Evolutionary conservation across 2,797 vertebrate species (phyloP), one percentile per base, ranked within the genome.

Genomic region (Eurystomus glaucurus): DNA sequence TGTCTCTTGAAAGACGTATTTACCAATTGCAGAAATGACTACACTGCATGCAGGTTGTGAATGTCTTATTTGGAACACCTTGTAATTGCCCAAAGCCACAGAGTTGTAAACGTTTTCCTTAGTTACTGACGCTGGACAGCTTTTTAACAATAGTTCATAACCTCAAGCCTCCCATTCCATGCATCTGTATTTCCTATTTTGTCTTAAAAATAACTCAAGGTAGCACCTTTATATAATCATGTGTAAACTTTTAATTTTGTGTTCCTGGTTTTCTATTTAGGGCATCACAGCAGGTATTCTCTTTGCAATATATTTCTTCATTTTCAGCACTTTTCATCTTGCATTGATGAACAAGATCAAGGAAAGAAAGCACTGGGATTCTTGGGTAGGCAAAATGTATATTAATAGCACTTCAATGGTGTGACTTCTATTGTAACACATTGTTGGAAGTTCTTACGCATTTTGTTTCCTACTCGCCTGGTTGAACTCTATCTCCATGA

Each of bases 241-340:
- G 45, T 57, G 11, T 74, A 41, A 68, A 66, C 25, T 88, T 82
- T 65, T 51, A 80, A 61, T 82, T 85, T 54, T 62, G 16, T 57
- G 17, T 83, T 83, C 31, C 33, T 78, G 25, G 3, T 71, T 78
- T 93, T 93, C 79, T 93, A 16, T 86, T 94, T 90, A 85, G 31
- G 77, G 33, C 61, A 46, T 88, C 72, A 72, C 79, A 88, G 72
- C 52, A 93, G 85, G 48, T 71, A 41, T 82, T 91, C 9, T 78
- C 8, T 82, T 90, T 83, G 61, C 41, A 64, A 68, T 88, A 16
- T 41, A 57, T 74, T 80, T 90, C 14, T 33, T 86, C 6, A 33
- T 88, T 90, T 95, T 91, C 68, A 88, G 85, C 57, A 61, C 37
- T 92, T 93, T 78, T 43, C 18, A n/a, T 13, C 31, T 35, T 89